Evolutionary conservation across 53 echinoderm and acorn worm genomes (phyloP), one percentile per base, ranked within the genome.

Genomic region (Glandiceps talaboti): DNA sequence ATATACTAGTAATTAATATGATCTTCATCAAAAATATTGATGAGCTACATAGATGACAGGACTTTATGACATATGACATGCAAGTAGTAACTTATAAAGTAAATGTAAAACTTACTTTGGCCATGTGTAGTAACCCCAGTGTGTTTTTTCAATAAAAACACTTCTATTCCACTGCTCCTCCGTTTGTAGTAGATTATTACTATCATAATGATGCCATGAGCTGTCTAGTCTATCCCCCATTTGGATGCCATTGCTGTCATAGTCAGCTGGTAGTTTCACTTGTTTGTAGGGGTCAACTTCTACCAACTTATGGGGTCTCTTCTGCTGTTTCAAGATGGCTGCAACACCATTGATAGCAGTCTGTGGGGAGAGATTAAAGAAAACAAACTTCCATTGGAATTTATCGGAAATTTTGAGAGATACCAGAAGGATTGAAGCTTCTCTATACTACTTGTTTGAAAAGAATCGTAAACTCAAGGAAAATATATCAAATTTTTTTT

Each of bases 121-220:
- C 97, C 97, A 96, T 73, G 73, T 80, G 79, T 96, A 92, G 76
- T 89, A 96, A 1, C 97, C 91, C 93, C 90, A 91, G 79, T 96
- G 97, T 10, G 93, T 96, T 82, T 96, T 96, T 74, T 92, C 93
- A 26, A 93, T 87, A 33, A 96, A 92, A 26, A 84, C 81, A 32
- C 84, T 82, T 26, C 81, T 75, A 33, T 96, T 90, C 97, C 97
- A 96, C 26, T 88, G 82, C 32, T 90, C 87, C 79, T 96, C 84
- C 0, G 97, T 93, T 32, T 77, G 79, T 30, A 85, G 92, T 27
- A 86, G 33, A 27, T 64, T 78, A 45, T 80, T 80, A 30, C 90
- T 87, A 74, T 96, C 86, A 76, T 91, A 96, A 30, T 88, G 87
- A 31, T 81, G 85, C 97, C 97, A 96, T 81, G 84, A 76, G 77